A percentile compares a stretch with the other conserved stretches of the same genome.
phyloP scores from a whole-genome alignment of 1,140 invertebrate species.

The Spodoptera litura region DNA sequence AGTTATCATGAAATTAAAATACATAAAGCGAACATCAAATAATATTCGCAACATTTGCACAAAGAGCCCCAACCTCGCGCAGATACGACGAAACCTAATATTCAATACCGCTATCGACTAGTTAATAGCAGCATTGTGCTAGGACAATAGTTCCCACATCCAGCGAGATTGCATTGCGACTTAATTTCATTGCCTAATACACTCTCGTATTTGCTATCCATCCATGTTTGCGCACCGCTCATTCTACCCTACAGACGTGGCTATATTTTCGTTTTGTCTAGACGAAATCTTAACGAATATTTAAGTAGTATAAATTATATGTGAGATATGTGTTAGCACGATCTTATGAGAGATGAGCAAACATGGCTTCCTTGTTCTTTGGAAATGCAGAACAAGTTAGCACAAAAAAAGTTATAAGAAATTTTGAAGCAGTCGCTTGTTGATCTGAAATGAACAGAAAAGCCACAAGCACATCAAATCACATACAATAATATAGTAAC shows the following conservation, averaged over 20 bases:
- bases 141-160: slow-evolving; percentile 44
- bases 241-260: slow-evolving; percentile 73
- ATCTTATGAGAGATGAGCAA: neutral
- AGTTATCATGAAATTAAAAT: slow-evolving; percentile 15
- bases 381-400: no score
- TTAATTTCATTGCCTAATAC: slow-evolving; percentile 85
- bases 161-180: slow-evolving; percentile 75
- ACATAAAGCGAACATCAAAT: slow-evolving; percentile 21
- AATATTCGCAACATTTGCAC: slow-evolving; percentile 22
- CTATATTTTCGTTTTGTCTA: slow-evolving; percentile 85
- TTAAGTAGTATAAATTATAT: slow-evolving; percentile 66
- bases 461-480: slow-evolving; percentile 47
- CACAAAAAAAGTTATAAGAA: no score
- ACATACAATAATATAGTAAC: slow-evolving; percentile 53
- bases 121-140: slow-evolving; percentile 41
- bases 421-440: no score
- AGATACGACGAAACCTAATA: slow-evolving; percentile 38
- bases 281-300: slow-evolving; percentile 84
- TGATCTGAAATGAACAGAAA: neutral
- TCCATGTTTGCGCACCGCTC: slow-evolving; percentile 79
- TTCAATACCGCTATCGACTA: slow-evolving; percentile 43
- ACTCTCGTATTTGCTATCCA: slow-evolving; percentile 78
- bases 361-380: neutral
- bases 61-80: slow-evolving; percentile 3
- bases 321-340: slow-evolving; percentile 33